Evolutionary conservation across 2,797 vertebrate genomes (phyloP).

Genomic region (Agapornis canus): DNA sequence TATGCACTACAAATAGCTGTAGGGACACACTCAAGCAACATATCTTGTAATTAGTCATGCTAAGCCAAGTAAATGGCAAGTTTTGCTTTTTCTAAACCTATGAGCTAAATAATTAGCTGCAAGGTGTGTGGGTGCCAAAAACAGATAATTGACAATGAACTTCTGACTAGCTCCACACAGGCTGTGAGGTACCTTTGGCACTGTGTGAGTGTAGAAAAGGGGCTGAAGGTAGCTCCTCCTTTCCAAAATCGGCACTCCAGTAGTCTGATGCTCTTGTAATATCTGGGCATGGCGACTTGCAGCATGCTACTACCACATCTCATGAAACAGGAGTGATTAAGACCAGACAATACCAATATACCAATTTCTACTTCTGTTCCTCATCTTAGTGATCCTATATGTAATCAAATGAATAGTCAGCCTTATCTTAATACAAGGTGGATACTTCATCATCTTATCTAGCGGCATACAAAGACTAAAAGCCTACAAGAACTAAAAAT

Average conservation of each 20-base stretch:
- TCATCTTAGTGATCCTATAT: background rate
- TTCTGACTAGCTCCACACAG: accelerated
- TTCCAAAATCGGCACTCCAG: background rate
- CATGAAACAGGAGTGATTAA: background rate
- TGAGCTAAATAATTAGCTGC: background rate
- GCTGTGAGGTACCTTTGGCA: background rate
- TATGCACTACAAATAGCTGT: background rate
- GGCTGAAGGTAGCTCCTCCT: background rate
- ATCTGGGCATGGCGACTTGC: background rate
- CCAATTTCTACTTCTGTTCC: background rate
- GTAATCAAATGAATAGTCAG: background rate
- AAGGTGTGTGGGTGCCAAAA: background rate
- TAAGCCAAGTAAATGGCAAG: background rate
- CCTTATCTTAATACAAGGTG: background rate
- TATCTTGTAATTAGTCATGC: accelerated
- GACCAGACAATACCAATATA: background rate
- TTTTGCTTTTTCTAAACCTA: background rate
- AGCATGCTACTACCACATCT: background rate
- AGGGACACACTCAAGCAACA: background rate
- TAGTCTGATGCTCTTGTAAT: background rate
- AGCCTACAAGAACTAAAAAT: background rate
- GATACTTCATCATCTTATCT: background rate
- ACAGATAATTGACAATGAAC: background rate
- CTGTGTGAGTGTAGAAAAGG: background rate
- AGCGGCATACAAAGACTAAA: background rate